Percentiles rank a stretch among this genome's conserved stretches.
Evolutionary conservation across 2,888 invertebrate genomes (phyloP).

Genomic region (Acronicta alni): DNA sequence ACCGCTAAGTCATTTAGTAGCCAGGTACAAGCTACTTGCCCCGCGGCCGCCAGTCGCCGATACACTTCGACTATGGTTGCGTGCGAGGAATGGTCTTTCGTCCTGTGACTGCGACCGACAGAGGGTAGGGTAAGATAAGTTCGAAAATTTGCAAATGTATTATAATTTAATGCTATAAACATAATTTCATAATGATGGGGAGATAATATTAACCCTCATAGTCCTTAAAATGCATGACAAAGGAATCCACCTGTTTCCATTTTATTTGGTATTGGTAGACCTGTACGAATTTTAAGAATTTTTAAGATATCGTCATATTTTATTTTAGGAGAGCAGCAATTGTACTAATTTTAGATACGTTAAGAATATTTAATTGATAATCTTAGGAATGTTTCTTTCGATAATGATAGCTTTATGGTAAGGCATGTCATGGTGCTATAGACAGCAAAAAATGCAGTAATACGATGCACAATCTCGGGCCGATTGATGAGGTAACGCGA

Average conservation of each 20-base stretch:
- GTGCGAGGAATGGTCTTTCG: slow-evolving; percentile 71
- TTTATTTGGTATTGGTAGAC: slow-evolving; percentile 2
- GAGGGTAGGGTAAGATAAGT: neutral
- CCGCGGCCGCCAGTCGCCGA: slow-evolving; percentile 62
- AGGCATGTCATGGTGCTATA: slow-evolving; percentile 40
- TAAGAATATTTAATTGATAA: slow-evolving; percentile 15
- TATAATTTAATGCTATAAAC: slow-evolving; percentile 5
- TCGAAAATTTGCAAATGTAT: slow-evolving; percentile 19
- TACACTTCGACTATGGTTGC: slow-evolving; percentile 66
- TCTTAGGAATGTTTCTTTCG: slow-evolving; percentile 37
- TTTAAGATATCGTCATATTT: neutral
- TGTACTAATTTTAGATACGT: neutral
- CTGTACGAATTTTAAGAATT: neutral
- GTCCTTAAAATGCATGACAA: slow-evolving; percentile 1
- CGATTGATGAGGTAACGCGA: slow-evolving; percentile 77
- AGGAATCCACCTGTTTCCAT: slow-evolving; percentile 9
- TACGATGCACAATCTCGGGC: slow-evolving; percentile 68
- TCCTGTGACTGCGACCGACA: slow-evolving; percentile 47
- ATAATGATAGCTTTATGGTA: slow-evolving; percentile 48
- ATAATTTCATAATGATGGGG: slow-evolving; percentile 8
- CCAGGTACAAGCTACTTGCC: slow-evolving; percentile 74
- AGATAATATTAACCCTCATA: neutral
- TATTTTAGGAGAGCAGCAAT: neutral
- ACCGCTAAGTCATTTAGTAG: slow-evolving; percentile 77
- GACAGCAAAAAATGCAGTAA: slow-evolving; percentile 74